Evolutionary conservation across 2,113 vertebrate genomes (phyloP).

Genomic region (Mohoua ochrocephala): DNA sequence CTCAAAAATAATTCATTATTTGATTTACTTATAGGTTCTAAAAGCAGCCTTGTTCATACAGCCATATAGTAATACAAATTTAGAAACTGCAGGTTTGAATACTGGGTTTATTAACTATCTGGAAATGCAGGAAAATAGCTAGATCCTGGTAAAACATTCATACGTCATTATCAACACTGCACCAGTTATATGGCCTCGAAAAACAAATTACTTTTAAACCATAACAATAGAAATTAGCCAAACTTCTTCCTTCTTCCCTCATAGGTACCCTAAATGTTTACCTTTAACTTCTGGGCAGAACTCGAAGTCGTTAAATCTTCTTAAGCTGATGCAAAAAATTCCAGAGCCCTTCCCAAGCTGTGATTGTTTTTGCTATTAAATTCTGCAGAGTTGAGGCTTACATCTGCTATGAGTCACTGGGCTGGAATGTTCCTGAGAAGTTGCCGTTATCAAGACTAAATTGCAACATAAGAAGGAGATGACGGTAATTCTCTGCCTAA

Average conservation of each 20-base stretch:
- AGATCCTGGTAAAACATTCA: neutral
- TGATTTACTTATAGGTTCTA: neutral
- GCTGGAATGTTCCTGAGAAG: constrained; percentile 63
- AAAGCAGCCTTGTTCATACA: neutral
- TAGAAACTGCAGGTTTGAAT: neutral
- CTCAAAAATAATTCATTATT: neutral
- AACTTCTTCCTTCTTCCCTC: neutral
- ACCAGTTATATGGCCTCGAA: neutral
- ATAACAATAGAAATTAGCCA: neutral
- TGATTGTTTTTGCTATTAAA: constrained; percentile 48
- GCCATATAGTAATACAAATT: neutral
- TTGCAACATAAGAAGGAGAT: constrained; percentile 22
- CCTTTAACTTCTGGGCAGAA: constrained; percentile 48
- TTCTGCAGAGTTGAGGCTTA: constrained; percentile 24
- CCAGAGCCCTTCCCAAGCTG: constrained; percentile 29
- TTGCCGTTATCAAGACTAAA: constrained; percentile 3
- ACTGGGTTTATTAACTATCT: neutral
- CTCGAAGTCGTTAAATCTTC: constrained; percentile 24
- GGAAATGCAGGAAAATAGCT: neutral
- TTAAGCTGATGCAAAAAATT: constrained; percentile 25
- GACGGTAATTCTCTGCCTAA: neutral
- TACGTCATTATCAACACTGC: neutral
- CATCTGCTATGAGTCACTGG: constrained; percentile 61
- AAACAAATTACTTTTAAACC: neutral
- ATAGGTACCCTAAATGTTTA: constrained; percentile 33